These are phyloP conservation scores for Squalus acanthias DNA, from an alignment of 2,797 vertebrate genomes.

Conservation along the genomic window DNA sequence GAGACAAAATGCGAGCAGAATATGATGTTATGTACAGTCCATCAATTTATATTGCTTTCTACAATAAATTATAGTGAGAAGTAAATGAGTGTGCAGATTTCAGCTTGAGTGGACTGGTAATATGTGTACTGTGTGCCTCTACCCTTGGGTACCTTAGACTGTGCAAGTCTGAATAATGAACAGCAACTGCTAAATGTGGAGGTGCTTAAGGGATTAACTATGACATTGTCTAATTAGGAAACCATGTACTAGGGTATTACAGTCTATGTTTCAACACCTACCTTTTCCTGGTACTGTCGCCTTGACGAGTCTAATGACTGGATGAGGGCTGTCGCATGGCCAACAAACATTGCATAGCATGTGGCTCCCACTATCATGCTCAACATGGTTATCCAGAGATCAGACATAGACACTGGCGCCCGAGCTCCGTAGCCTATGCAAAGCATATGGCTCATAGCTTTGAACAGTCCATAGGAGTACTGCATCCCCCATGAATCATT, in stretches of 20 bases:
- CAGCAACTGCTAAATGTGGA: conserved; percentile 22
- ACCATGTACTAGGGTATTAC: neutral
- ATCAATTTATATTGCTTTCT: neutral
- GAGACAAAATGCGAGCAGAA: neutral
- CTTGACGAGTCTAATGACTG: conserved; percentile 93
- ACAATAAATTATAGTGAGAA: neutral
- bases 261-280: conserved; percentile 50
- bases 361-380: conserved; percentile 97
- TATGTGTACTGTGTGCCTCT: neutral
- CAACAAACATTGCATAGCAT: conserved; percentile 97
- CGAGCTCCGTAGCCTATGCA: conserved; percentile 93
- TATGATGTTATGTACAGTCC: neutral
- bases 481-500: conserved; percentile 97
- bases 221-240: neutral
- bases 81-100: neutral
- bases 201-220: neutral
- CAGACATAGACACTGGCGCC: conserved; percentile 93
- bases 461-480: conserved; percentile 95
- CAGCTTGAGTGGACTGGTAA: neutral
- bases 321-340: conserved; percentile 90
- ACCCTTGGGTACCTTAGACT: neutral
- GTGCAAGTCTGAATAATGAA: neutral
- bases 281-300: conserved; percentile 95
- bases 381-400: conserved; percentile 97
- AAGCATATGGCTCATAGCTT: conserved; percentile 98